These are phyloP conservation scores for Sciurus carolinensis DNA, from an alignment of 2,797 vertebrate species.

Conservation along the genomic window DNA sequence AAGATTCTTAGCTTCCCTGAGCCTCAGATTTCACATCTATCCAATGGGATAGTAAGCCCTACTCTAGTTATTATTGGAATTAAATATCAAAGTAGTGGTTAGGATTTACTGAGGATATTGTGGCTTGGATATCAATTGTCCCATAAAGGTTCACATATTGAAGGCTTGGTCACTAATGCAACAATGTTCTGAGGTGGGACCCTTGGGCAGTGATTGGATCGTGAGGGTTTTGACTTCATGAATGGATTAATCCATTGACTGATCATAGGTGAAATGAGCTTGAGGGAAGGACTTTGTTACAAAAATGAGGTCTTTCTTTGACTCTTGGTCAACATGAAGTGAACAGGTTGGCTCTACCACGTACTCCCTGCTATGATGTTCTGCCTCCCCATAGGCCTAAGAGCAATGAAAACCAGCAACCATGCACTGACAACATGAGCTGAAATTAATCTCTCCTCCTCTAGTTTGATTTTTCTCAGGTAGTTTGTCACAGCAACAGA, in stretches of 20 bases:
- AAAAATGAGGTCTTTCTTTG: no score
- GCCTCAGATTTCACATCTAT: not conserved
- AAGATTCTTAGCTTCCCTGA: not conserved
- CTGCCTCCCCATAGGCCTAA: not conserved
- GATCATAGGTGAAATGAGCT: not conserved
- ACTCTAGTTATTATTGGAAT: not conserved
- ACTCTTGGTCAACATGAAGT: not conserved
- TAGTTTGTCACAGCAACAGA: not conserved
- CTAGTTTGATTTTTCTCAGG: not conserved
- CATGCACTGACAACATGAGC: not conserved
- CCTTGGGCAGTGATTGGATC: not conserved
- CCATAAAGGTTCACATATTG: not conserved
- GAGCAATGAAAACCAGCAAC: not conserved
- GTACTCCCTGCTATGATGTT: not conserved
- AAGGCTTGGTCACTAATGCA: not conserved
- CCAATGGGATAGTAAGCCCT: not conserved
- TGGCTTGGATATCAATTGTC: not conserved
- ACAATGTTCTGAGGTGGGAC: not conserved
- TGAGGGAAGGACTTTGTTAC: not conserved
- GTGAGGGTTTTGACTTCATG: not conserved
- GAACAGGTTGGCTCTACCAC: not conserved
- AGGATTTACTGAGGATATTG: conserved; percentile 41
- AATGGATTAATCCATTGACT: not conserved
- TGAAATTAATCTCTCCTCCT: not conserved
- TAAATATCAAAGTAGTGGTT: not conserved